Conservation (phyloP, 2,113 vertebrate species). For the Actenoides lindsayi region DNA sequence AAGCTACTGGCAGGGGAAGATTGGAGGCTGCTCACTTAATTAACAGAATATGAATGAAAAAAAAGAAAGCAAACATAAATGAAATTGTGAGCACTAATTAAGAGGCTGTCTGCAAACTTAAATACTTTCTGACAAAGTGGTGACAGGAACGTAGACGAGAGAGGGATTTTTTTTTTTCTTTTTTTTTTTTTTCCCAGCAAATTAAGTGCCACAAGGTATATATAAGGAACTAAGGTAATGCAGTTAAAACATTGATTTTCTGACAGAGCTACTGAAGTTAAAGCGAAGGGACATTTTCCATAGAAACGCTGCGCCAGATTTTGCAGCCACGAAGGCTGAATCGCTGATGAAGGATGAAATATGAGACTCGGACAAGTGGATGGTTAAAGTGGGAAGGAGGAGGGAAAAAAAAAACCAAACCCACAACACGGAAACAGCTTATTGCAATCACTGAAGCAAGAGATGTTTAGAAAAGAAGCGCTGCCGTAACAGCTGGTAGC, state of each 20-base stretch:
- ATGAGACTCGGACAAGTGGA: conserved; percentile 38
- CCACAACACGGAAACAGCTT: conserved; percentile 9
- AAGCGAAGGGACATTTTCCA: conserved; percentile 45
- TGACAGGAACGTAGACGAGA: conserved; percentile 84
- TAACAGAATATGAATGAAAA: conserved; percentile 98
- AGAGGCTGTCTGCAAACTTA: conserved; percentile 90
- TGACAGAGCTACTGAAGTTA: conserved; percentile 51
- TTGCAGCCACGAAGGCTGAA: conserved; percentile 44
- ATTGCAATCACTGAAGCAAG: conserved; percentile 50
- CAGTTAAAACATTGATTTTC: conserved; percentile 75
- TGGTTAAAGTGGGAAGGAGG: neutral
- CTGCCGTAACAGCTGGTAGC: conserved; percentile 65
- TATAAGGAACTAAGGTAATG: conserved; percentile 63
- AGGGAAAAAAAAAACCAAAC: neutral
- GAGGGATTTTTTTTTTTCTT: conserved; percentile 50
- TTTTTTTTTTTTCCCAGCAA: conserved; percentile 55
- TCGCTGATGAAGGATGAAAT: conserved; percentile 65
- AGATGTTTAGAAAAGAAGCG: conserved; percentile 58
- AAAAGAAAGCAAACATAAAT: conserved; percentile 91
- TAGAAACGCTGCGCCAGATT: conserved; percentile 65
- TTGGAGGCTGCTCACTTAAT: conserved; percentile 97
- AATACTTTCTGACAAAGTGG: conserved; percentile 92
- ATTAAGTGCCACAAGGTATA: conserved; percentile 79
- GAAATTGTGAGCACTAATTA: conserved; percentile 98
- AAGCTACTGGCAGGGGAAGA: conserved; percentile 98